phyloP scores from a whole-genome alignment of 2,113 vertebrate species.

The Eulemur macaco region DNA sequence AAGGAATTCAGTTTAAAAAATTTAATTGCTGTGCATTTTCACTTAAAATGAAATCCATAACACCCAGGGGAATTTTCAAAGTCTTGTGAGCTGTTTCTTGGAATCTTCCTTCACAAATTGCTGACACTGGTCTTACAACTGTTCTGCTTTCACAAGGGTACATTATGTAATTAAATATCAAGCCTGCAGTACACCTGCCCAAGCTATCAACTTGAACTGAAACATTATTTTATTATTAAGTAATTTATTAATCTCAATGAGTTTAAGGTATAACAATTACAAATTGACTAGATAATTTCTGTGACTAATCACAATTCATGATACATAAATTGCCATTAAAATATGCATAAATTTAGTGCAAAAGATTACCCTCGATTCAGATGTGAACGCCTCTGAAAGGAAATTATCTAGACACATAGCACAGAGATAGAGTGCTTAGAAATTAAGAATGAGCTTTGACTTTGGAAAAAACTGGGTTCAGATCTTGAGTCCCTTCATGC shows the following conservation, averaged over 20 bases:
- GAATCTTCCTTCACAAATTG: conserved; percentile 15
- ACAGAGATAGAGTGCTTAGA: not conserved
- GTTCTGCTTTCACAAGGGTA: not conserved
- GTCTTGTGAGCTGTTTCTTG: conserved; percentile 26
- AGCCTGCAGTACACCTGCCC: not conserved
- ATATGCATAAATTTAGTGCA: not conserved
- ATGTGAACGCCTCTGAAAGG: not conserved
- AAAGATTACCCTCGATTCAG: not conserved
- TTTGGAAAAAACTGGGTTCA: not conserved
- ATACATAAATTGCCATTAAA: not conserved
- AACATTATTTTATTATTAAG: not conserved
- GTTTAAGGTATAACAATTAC: not conserved
- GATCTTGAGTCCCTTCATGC: not conserved
- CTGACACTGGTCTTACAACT: not conserved
- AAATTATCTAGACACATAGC: not conserved
- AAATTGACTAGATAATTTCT: not conserved
- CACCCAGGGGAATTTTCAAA: conserved; percentile 14
- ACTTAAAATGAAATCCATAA: not conserved
- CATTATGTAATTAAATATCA: not conserved
- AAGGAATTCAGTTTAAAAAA: conserved; percentile 31
- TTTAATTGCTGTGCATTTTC: conserved; percentile 35
- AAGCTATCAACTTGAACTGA: not conserved
- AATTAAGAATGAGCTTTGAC: not conserved
- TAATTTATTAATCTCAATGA: not conserved
- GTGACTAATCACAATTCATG: not conserved